Conservation (phyloP, 2,113 vertebrate genomes). For the Cacatua alba region DNA sequence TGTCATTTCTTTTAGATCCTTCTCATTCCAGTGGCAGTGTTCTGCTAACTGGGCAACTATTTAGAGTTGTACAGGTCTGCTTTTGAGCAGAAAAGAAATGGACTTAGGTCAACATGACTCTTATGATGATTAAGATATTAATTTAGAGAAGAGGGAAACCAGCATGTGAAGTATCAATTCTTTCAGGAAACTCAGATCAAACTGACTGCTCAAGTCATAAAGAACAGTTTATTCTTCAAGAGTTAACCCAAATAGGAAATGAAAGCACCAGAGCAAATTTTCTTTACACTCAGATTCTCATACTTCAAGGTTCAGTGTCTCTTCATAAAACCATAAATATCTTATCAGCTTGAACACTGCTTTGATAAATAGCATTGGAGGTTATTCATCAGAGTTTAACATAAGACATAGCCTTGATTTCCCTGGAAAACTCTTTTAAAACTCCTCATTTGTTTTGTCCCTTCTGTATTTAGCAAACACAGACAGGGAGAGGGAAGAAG, state of each 20-base stretch:
- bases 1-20: not conserved
- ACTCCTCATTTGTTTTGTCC: accelerated
- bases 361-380: not conserved
- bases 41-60: not conserved
- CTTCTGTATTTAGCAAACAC: not conserved
- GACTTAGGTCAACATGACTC: not conserved
- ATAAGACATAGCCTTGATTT: not conserved
- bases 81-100: not conserved
- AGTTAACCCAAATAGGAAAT: not conserved
- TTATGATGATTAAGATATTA: not conserved
- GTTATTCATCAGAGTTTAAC: not conserved
- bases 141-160: not conserved
- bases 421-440: not conserved
- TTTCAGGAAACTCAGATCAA: not conserved
- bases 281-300: not conserved
- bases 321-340: not conserved
- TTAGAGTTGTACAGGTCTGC: not conserved
- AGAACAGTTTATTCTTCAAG: not conserved
- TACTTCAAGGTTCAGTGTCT: not conserved
- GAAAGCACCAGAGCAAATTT: not conserved
- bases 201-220: not conserved
- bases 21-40: not conserved
- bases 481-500: not conserved
- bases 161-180: not conserved
- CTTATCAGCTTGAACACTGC: not conserved